Evolutionary conservation across 2,888 invertebrate species (phyloP).

Genomic region (Harpagoxenus sublaevis): DNA sequence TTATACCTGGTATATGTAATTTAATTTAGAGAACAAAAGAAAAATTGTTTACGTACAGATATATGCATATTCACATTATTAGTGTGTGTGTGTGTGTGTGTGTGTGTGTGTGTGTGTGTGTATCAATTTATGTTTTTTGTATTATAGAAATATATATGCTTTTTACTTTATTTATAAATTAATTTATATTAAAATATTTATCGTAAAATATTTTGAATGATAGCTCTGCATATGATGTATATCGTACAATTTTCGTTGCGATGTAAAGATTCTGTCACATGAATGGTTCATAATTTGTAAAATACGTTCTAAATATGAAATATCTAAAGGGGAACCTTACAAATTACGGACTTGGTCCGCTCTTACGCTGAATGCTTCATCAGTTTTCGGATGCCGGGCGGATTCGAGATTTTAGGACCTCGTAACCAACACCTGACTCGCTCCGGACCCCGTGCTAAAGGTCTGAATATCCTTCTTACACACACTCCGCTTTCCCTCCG

Average conservation of each 20-base stretch:
- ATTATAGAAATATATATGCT: not conserved
- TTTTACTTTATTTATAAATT: not conserved
- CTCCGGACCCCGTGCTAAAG: not conserved
- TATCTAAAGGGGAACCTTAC: not conserved
- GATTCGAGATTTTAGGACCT: constrained; percentile 39
- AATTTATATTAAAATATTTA: not conserved
- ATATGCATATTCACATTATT: not conserved
- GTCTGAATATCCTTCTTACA: constrained; percentile 34
- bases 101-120: too few species aligned
- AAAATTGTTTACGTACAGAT: not conserved
- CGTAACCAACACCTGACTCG: constrained; percentile 49
- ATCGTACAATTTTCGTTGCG: not conserved
- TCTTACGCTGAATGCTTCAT: constrained; percentile 42
- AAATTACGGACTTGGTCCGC: constrained; percentile 17
- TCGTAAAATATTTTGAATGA: not conserved
- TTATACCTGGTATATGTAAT: not conserved
- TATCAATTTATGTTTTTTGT: not conserved
- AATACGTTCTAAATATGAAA: constrained; percentile 6
- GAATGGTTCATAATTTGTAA: constrained; percentile 19
- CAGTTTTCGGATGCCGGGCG: constrained; percentile 34
- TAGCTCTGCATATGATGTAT: not conserved
- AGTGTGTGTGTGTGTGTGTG: too few species aligned
- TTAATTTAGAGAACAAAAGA: not conserved
- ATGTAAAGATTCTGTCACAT: not conserved
- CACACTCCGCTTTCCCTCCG: constrained; percentile 15